phyloP scores from a whole-genome alignment of 2,888 invertebrate species.

The Tenthredo amoena region DNA sequence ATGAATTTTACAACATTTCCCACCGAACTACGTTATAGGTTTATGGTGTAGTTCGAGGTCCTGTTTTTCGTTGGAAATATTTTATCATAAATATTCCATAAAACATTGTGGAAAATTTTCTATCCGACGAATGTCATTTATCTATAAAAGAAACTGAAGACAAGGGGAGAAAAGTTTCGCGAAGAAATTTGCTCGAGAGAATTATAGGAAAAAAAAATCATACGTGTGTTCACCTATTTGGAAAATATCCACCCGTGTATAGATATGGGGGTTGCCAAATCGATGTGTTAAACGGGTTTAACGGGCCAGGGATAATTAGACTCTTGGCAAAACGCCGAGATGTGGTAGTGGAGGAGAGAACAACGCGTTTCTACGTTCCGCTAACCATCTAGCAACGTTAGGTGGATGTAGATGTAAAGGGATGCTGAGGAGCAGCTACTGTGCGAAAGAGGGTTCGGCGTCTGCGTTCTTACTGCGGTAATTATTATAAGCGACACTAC shows the following conservation, averaged over 20 bases:
- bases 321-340: slow-evolving; percentile 73
- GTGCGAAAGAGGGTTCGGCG: slow-evolving; percentile 20
- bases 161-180: too few species aligned
- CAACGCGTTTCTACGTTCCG: background rate
- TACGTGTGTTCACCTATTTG: background rate
- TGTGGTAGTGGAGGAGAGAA: slow-evolving; percentile 40
- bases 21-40: background rate
- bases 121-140: too few species aligned
- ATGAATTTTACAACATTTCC: background rate
- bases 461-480: background rate
- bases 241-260: background rate
- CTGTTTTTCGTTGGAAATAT: too few species aligned
- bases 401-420: background rate
- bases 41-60: too few species aligned
- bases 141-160: too few species aligned
- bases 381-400: background rate
- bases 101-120: too few species aligned
- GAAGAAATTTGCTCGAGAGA: background rate
- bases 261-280: background rate
- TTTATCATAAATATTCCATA: too few species aligned
- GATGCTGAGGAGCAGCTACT: background rate
- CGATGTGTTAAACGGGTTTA: slow-evolving; percentile 73
- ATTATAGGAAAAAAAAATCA: background rate
- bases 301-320: slow-evolving; percentile 75
- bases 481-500: slow-evolving; percentile 30